These are phyloP conservation scores for Parambassis ranga DNA, from an alignment of 2,797 vertebrate species.

Conservation along the genomic window DNA sequence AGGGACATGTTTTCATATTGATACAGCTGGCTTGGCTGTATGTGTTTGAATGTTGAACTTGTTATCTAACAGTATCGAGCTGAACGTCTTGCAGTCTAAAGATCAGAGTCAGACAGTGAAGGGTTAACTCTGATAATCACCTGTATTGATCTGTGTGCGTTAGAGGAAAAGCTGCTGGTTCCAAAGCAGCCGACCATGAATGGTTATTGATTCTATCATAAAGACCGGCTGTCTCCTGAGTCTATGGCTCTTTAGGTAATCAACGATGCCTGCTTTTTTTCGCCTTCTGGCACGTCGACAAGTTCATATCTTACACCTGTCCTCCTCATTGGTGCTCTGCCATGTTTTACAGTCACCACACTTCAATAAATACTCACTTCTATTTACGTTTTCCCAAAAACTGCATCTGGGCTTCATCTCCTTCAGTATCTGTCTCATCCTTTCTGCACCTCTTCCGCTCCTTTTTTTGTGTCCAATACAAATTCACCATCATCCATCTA, in stretches of 20 bases:
- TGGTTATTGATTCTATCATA: conserved; percentile 75
- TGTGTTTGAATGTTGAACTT: conserved; percentile 44
- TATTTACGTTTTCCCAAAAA: neutral
- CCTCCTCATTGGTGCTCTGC: neutral
- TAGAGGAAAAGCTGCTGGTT: conserved; percentile 56
- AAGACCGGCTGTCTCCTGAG: conserved; percentile 61
- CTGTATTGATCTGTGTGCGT: conserved; percentile 70
- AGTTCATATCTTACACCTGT: conserved; percentile 51
- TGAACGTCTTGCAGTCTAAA: conserved; percentile 37
- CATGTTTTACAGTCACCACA: neutral
- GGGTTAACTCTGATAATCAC: conserved; percentile 74
- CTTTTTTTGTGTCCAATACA: conserved; percentile 1
- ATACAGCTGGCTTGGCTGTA: neutral
- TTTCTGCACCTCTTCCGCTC: neutral
- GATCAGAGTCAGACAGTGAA: conserved; percentile 52
- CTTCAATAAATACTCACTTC: neutral
- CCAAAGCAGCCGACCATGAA: conserved; percentile 68
- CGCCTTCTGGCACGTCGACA: conserved; percentile 13
- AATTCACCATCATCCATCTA: conserved; percentile 9
- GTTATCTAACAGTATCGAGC: conserved; percentile 43
- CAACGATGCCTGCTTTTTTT: conserved; percentile 48
- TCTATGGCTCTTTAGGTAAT: conserved; percentile 68
- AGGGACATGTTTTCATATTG: neutral
- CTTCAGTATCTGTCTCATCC: neutral
- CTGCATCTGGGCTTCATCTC: neutral